Percentiles rank a stretch among this genome's conserved stretches.
Evolutionary conservation across 2,113 vertebrate species (phyloP).

Genomic region (Cyprinodon brontotheroides): DNA sequence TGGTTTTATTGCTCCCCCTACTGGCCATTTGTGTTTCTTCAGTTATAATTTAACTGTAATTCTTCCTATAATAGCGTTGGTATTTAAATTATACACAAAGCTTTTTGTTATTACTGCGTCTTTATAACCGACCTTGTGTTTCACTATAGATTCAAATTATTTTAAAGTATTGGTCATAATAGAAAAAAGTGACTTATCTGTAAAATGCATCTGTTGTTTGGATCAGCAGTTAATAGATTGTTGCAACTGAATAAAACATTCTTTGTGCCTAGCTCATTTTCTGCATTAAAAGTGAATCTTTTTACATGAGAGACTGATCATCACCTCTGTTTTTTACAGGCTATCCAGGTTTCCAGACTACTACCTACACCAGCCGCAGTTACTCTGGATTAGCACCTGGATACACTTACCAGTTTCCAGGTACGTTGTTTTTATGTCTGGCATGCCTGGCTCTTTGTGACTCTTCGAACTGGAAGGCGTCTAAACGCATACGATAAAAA

Average conservation of each 20-base stretch:
- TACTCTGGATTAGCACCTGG: conserved; percentile 93
- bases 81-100: no score
- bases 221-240: neutral
- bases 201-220: no score
- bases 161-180: neutral
- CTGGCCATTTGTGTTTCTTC: conserved; percentile 29
- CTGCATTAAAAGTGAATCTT: neutral
- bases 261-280: neutral
- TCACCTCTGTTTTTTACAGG: conserved; percentile 70
- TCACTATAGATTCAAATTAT: neutral
- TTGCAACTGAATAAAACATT: neutral
- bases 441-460: neutral
- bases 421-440: conserved; percentile 68
- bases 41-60: neutral
- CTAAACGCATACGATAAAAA: conserved; percentile 21
- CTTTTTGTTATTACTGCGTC: no score
- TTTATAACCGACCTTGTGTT: neutral
- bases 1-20: conserved; percentile 58
- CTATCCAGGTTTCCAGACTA: conserved; percentile 94
- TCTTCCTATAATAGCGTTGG: neutral
- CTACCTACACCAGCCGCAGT: conserved; percentile 93
- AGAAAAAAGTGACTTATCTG: no score
- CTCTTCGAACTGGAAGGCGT: neutral
- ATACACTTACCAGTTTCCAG: conserved; percentile 96
- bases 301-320: neutral